A percentile compares a stretch with the other conserved stretches of the same genome.
Evolutionary conservation across 2,113 vertebrate genomes (phyloP).

Genomic region (Coturnix japonica): DNA sequence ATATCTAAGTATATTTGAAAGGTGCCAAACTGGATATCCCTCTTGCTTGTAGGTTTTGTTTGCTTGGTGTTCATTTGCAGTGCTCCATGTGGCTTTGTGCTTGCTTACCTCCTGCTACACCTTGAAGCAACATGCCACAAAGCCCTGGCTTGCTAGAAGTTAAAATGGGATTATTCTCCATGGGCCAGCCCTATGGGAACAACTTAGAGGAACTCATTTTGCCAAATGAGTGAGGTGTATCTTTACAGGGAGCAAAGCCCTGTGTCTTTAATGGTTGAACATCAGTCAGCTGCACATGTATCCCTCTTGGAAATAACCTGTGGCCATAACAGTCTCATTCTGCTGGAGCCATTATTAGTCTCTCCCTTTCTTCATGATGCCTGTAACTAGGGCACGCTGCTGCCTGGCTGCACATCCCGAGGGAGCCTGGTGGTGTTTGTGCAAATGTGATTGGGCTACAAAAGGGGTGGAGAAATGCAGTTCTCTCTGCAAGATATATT

Average conservation of each 20-base stretch:
- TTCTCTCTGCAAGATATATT: slow-evolving; percentile 62
- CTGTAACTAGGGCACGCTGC: slow-evolving; percentile 40
- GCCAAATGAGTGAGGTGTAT: background rate
- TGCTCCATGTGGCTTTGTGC: background rate
- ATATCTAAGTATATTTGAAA: background rate
- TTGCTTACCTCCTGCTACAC: background rate
- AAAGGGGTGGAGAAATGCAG: slow-evolving; percentile 54
- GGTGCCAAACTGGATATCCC: background rate
- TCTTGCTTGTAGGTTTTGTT: background rate
- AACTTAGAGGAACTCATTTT: background rate
- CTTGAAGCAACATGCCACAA: background rate
- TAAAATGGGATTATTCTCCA: background rate
- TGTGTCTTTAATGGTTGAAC: background rate
- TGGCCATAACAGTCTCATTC: background rate
- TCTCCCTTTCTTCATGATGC: background rate
- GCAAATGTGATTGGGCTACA: slow-evolving; percentile 40
- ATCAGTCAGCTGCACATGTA: background rate
- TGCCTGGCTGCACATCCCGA: background rate
- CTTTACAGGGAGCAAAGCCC: background rate
- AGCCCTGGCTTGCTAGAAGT: background rate
- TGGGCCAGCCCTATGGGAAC: background rate
- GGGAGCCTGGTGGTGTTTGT: slow-evolving; percentile 5
- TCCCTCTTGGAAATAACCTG: background rate
- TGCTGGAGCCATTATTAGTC: background rate
- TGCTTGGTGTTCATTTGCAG: background rate